These are phyloP conservation scores for Corythaixoides concolor DNA, from an alignment of 2,113 vertebrate species.

Conservation along the genomic window DNA sequence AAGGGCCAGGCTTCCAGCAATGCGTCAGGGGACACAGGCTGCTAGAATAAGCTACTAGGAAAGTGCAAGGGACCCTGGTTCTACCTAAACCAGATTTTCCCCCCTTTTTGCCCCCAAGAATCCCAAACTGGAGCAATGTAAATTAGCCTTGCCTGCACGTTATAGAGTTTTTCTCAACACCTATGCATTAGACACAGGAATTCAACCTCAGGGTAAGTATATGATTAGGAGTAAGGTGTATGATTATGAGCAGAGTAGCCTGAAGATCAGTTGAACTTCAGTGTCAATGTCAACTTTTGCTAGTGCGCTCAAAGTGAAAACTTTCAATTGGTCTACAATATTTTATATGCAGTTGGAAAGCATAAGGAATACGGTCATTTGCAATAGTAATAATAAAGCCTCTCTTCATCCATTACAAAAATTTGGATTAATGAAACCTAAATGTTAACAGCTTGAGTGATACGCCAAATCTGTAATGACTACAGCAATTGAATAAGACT, in stretches of 20 bases:
- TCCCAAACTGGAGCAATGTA: not conserved
- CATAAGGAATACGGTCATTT: not conserved
- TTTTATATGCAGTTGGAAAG: not conserved
- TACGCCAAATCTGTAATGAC: not conserved
- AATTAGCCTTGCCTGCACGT: not conserved
- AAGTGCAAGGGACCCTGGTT: not conserved
- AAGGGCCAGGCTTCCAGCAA: not conserved
- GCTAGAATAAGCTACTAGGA: not conserved
- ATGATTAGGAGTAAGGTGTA: not conserved
- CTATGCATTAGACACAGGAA: too few relatives aligned
- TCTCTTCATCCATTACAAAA: constrained; percentile 18
- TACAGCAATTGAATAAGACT: not conserved
- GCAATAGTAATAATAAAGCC: not conserved
- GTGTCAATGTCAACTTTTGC: not conserved
- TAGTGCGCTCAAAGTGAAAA: not conserved
- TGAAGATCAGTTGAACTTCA: not conserved
- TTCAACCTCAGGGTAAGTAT: not conserved
- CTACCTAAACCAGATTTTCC: not conserved
- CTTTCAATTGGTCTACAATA: not conserved
- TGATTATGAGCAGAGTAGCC: not conserved
- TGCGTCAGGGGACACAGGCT: fast-evolving
- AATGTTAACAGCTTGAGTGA: not conserved
- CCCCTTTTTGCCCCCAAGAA: not conserved
- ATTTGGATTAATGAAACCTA: constrained; percentile 20
- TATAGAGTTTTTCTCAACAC: not conserved